Evolutionary conservation across 1,140 invertebrate genomes (phyloP).

Genomic region (Adelges cooleyi): DNA sequence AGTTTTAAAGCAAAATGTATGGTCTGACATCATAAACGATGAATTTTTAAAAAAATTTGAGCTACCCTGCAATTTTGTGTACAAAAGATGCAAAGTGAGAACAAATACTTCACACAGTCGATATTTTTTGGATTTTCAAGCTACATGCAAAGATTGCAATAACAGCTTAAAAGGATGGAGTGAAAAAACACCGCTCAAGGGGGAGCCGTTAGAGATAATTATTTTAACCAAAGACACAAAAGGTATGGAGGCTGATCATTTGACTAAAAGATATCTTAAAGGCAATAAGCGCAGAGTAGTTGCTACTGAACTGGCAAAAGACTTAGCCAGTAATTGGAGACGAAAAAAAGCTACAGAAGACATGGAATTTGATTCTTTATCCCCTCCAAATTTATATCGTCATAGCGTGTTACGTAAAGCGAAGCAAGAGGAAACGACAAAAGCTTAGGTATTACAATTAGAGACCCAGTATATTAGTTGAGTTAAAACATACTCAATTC

Average conservation of each 20-base stretch:
- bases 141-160: background rate
- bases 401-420: too few relatives aligned
- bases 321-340: background rate
- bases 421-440: background rate
- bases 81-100: background rate
- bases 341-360: background rate
- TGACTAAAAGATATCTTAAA: background rate
- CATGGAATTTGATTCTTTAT: too few relatives aligned
- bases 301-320: background rate
- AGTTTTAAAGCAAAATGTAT: background rate
- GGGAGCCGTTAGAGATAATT: background rate
- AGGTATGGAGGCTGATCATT: background rate
- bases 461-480: too few relatives aligned
- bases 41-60: background rate
- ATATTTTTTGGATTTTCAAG: background rate
- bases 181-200: background rate
- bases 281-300: background rate
- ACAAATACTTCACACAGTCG: background rate
- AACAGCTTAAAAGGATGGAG: background rate
- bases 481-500: too few relatives aligned
- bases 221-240: background rate
- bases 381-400: too few relatives aligned
- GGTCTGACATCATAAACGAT: background rate
- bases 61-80: background rate
- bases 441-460: too few relatives aligned